Conservation (phyloP, 2,888 invertebrate species). For the Agriopis marginaria region DNA sequence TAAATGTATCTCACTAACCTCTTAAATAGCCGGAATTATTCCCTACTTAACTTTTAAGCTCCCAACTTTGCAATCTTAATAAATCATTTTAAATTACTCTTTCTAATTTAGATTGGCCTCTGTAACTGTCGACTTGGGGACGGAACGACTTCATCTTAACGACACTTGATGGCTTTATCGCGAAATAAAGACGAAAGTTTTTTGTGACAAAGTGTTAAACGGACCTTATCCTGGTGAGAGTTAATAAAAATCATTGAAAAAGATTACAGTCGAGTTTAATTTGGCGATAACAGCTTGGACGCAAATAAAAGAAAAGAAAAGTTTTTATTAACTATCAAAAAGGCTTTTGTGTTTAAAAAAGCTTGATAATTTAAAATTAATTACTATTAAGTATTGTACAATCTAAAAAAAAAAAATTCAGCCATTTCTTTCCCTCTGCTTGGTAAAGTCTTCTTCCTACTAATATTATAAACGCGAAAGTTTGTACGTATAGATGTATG, state of each 20-base stretch:
- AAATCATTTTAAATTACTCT: conserved; percentile 46
- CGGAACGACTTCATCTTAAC: conserved; percentile 42
- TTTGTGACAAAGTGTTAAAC: conserved; percentile 38
- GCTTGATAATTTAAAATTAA: no score
- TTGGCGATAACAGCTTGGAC: conserved; percentile 36
- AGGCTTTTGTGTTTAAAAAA: no score
- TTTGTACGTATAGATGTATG: no score
- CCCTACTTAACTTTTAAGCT: conserved; percentile 20
- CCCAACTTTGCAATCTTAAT: conserved; percentile 32
- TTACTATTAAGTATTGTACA: no score
- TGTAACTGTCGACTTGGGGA: conserved; percentile 45
- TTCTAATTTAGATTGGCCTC: conserved; percentile 44
- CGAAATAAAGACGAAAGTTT: conserved; percentile 48
- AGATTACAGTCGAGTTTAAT: conserved; percentile 28
- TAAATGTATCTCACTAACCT: not conserved
- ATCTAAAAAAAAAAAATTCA: no score
- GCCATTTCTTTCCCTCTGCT: no score
- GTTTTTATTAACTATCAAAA: no score
- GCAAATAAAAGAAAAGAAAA: not conserved
- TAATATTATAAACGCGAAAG: no score
- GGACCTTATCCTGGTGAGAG: conserved; percentile 31
- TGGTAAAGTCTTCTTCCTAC: no score
- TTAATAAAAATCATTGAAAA: conserved; percentile 23
- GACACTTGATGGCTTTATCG: conserved; percentile 51
- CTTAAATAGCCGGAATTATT: not conserved